These are phyloP conservation scores for Limnodromus scolopaceus DNA, from an alignment of 2,797 vertebrate genomes.

Conservation along the genomic window DNA sequence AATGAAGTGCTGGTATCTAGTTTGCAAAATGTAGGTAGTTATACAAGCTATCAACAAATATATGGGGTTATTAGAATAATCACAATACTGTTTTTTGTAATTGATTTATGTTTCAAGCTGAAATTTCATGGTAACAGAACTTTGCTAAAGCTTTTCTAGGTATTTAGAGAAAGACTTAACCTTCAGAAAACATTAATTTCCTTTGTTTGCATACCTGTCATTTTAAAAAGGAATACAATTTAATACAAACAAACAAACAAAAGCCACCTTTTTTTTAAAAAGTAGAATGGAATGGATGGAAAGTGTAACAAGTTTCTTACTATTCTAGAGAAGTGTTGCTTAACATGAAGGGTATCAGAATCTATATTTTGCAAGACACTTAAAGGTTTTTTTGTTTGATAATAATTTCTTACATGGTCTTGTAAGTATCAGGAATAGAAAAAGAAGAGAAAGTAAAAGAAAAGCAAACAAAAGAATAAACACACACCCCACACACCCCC, in stretches of 20 bases:
- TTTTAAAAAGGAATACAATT: background rate
- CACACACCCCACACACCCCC: background rate
- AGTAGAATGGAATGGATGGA: background rate
- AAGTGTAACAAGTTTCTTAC: background rate
- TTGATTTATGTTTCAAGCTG: background rate
- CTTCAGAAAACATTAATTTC: background rate
- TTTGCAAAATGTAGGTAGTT: background rate
- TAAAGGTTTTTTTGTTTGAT: background rate
- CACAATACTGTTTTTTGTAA: background rate
- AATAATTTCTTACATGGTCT: background rate
- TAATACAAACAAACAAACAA: background rate
- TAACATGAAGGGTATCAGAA: background rate
- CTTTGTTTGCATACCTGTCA: background rate
- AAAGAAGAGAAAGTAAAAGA: background rate
- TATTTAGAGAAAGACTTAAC: background rate
- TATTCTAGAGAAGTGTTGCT: background rate
- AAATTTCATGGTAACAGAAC: background rate
- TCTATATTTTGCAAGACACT: background rate
- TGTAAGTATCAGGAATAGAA: background rate
- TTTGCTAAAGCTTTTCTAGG: background rate
- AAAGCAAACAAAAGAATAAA: background rate
- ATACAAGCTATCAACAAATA: background rate
- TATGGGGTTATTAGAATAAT: background rate
- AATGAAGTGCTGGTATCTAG: background rate
- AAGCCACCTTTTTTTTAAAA: background rate